phyloP scores from a whole-genome alignment of 2,113 vertebrate species.

The Hippocampus barbouri region DNA sequence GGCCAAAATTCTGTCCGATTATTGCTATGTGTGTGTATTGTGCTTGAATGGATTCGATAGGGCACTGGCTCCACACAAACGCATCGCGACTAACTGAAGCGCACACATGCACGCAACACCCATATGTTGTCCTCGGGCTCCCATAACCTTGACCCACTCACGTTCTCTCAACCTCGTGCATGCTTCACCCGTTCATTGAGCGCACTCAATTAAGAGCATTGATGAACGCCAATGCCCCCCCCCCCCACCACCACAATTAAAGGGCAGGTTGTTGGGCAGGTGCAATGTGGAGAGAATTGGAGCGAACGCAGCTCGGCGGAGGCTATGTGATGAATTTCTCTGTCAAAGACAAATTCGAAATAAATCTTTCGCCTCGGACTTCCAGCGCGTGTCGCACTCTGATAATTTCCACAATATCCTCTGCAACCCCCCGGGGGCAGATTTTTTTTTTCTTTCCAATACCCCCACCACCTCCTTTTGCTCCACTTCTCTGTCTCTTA shows the following conservation, averaged over 20 bases:
- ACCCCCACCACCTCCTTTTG: constrained; percentile 40
- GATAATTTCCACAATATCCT: constrained; percentile 72
- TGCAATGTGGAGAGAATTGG: constrained; percentile 32
- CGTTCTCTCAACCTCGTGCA: background rate
- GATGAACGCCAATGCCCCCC: no score
- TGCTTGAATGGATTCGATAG: background rate
- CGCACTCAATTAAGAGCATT: background rate
- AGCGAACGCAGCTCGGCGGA: constrained; percentile 29
- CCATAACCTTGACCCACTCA: background rate
- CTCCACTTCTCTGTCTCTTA: constrained; percentile 12
- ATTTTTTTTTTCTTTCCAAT: constrained; percentile 41
- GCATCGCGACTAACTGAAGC: no score
- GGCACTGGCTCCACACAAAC: background rate
- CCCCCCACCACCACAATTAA: background rate
- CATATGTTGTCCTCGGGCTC: background rate
- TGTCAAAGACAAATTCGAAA: constrained; percentile 69
- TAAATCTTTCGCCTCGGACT: constrained; percentile 65
- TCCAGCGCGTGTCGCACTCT: constrained; percentile 64
- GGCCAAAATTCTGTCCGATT: background rate
- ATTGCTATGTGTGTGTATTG: background rate
- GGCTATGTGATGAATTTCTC: constrained; percentile 58
- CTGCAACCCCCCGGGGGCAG: constrained; percentile 62
- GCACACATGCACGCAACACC: background rate
- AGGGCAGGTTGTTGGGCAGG: background rate
- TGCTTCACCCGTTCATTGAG: background rate